Conservation (phyloP, 1,140 invertebrate species). For the Pachypeltis micranthus region DNA sequence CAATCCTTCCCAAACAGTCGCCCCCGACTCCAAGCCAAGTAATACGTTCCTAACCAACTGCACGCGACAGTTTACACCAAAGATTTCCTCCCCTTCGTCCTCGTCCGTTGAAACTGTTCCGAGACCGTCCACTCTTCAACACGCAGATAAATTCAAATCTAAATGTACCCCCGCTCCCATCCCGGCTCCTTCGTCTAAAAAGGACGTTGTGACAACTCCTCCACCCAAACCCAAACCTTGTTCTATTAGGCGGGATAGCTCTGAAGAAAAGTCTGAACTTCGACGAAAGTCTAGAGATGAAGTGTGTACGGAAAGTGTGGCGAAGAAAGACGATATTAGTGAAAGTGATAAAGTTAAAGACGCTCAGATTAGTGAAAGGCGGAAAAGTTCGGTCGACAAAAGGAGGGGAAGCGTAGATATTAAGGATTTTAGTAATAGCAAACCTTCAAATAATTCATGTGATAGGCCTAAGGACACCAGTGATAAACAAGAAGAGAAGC, state of each 20-base stretch:
- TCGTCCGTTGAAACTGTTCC: constrained; percentile 18
- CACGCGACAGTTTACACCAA: constrained; percentile 18
- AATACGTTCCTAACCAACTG: constrained; percentile 24
- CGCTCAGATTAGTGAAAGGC: constrained; percentile 24
- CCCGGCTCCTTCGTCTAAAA: background rate
- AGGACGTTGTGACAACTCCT: constrained; percentile 1
- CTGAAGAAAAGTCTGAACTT: constrained; percentile 20
- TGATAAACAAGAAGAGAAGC: constrained; percentile 23
- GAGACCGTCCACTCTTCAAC: constrained; percentile 12
- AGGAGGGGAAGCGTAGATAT: constrained; percentile 20
- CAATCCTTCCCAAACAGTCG: constrained; percentile 19
- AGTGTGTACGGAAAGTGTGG: constrained; percentile 15
- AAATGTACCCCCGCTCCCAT: constrained; percentile 1
- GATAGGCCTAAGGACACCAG: constrained; percentile 24
- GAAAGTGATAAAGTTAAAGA: constrained; percentile 26
- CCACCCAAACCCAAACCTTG: constrained; percentile 21
- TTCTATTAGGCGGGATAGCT: constrained; percentile 21
- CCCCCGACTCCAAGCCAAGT: constrained; percentile 16
- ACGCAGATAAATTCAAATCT: constrained; percentile 6
- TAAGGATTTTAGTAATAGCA: constrained; percentile 19
- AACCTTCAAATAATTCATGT: constrained; percentile 23
- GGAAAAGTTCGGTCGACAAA: constrained; percentile 23
- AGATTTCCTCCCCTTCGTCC: constrained; percentile 23
- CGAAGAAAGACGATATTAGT: constrained; percentile 24
- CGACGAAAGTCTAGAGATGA: constrained; percentile 26